Conservation (phyloP, 1,140 invertebrate species). For the Caenorhabditis latens region DNA sequence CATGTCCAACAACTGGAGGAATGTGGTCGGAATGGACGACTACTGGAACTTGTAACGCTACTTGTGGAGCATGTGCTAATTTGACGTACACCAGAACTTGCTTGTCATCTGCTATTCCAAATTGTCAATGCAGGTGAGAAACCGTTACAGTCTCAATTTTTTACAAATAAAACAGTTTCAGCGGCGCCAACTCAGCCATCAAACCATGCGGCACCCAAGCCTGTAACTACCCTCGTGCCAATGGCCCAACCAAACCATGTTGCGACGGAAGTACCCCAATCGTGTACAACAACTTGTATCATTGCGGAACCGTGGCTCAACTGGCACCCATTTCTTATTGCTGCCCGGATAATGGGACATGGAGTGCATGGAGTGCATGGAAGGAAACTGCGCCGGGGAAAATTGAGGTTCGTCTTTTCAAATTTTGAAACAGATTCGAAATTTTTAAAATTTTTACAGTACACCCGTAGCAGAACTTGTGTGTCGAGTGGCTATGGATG, state of each 20-base stretch:
- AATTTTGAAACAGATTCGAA: too few species aligned
- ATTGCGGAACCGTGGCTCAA: too few species aligned
- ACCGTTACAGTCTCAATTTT: too few species aligned
- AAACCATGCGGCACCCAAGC: too few species aligned
- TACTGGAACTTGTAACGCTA: not conserved
- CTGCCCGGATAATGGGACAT: too few species aligned
- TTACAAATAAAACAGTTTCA: too few species aligned
- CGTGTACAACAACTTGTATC: too few species aligned
- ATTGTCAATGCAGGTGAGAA: not conserved
- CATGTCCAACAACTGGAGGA: slow-evolving; percentile 14
- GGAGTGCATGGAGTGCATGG: not conserved
- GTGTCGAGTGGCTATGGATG: not conserved
- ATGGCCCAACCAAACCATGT: too few species aligned
- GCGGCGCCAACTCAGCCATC: too few species aligned
- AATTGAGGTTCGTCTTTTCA: not conserved
- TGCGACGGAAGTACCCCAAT: too few species aligned
- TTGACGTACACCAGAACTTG: not conserved
- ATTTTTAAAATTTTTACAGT: not conserved
- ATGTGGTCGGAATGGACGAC: slow-evolving; percentile 32
- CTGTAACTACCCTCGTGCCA: too few species aligned
- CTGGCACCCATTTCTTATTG: too few species aligned
- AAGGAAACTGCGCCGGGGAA: not conserved
- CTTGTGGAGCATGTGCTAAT: not conserved
- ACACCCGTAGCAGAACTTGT: not conserved
- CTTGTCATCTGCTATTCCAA: not conserved